These are phyloP conservation scores for Uria aalge DNA, from an alignment of 2,113 vertebrate genomes.

Conservation along the genomic window DNA sequence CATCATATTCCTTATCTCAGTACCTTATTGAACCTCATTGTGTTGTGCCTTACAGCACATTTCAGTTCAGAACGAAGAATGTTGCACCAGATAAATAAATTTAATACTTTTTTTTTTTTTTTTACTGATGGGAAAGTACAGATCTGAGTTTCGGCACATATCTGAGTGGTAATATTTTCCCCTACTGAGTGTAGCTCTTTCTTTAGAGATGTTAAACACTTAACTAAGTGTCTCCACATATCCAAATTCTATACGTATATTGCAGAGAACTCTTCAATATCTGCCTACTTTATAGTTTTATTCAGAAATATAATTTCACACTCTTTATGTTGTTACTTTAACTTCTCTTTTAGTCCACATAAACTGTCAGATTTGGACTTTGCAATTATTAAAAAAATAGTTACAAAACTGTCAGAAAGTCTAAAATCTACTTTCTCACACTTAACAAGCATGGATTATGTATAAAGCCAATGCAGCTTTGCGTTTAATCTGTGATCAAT, in stretches of 20 bases:
- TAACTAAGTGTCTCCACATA: neutral
- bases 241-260: neutral
- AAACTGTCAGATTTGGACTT: neutral
- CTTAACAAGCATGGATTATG: neutral
- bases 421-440: neutral
- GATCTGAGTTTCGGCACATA: neutral
- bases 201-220: neutral
- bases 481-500: neutral
- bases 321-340: neutral
- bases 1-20: neutral
- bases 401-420: neutral
- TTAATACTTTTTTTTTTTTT: neutral
- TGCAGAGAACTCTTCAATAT: neutral
- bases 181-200: neutral
- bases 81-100: neutral
- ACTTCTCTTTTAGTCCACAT: neutral
- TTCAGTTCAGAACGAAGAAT: neutral
- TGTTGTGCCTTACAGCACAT: neutral
- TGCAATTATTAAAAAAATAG: neutral
- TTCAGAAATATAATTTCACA: neutral
- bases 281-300: neutral
- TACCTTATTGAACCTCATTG: neutral
- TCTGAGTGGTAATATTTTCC: neutral
- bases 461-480: neutral
- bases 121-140: neutral